A percentile compares a stretch with the other conserved stretches of the same genome.
These are phyloP conservation scores for Microtus ochrogaster DNA, from an alignment of 2,113 vertebrate genomes.

Conservation along the genomic window DNA sequence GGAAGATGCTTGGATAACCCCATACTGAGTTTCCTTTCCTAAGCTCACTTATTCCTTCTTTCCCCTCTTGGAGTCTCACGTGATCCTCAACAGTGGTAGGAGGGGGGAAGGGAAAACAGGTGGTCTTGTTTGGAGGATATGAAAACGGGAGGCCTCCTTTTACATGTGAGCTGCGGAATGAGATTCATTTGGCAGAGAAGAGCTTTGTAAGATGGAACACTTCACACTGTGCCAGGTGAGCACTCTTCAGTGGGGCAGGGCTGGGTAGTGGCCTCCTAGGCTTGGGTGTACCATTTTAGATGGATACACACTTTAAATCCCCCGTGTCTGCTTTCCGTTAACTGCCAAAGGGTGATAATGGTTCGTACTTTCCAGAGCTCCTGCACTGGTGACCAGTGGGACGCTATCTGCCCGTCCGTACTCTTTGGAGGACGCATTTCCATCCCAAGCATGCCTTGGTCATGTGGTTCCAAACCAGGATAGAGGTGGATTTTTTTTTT, in stretches of 20 bases:
- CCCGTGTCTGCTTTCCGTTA: not conserved
- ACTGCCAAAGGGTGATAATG: not conserved
- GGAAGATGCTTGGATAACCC: not conserved
- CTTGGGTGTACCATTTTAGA: not conserved
- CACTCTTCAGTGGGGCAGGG: not conserved
- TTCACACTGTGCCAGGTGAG: accelerated
- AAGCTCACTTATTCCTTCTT: not conserved
- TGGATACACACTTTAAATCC: not conserved
- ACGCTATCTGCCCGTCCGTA: not conserved
- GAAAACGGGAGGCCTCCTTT: not conserved
- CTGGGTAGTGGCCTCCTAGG: not conserved
- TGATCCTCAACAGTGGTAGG: not conserved
- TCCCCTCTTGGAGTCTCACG: not conserved
- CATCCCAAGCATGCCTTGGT: not conserved
- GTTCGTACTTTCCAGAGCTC: not conserved
- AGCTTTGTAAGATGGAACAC: not conserved
- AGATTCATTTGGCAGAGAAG: not conserved
- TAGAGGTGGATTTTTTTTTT: not conserved
- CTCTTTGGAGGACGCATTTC: not conserved
- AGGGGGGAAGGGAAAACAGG: not conserved
- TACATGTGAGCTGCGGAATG: accelerated
- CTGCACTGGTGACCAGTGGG: not conserved
- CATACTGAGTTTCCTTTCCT: not conserved
- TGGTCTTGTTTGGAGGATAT: not conserved
- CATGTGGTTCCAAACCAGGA: not conserved